Evolutionary conservation across 1,140 invertebrate genomes (phyloP).

Genomic region (Latrodectus geometricus): DNA sequence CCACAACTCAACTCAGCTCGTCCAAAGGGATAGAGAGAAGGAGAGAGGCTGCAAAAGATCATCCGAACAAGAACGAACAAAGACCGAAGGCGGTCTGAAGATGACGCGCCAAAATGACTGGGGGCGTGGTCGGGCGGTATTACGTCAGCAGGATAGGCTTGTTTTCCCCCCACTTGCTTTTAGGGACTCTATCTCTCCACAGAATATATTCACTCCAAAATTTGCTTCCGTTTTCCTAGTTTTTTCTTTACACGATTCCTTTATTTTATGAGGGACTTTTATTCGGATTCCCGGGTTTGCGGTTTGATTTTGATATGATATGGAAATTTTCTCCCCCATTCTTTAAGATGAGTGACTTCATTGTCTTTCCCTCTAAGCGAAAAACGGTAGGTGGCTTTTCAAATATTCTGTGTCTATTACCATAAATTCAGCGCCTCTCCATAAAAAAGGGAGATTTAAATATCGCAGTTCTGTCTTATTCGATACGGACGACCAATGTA

Average conservation of each 20-base stretch:
- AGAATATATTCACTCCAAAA: neutral
- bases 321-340: slow-evolving; percentile 14
- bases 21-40: neutral
- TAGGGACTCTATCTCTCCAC: slow-evolving; percentile 16
- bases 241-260: neutral
- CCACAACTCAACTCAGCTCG: slow-evolving; percentile 9
- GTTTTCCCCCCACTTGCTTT: slow-evolving; percentile 7
- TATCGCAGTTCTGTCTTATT: slow-evolving; percentile 23
- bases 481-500: neutral
- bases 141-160: slow-evolving; percentile 47
- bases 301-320: slow-evolving; percentile 13
- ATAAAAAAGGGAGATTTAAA: slow-evolving; percentile 14
- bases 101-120: slow-evolving; percentile 52
- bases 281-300: neutral
- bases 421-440: slow-evolving; percentile 10
- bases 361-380: neutral
- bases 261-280: slow-evolving; percentile 19
- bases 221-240: slow-evolving; percentile 4
- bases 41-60: neutral
- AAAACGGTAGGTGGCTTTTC: neutral
- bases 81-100: slow-evolving; percentile 53
- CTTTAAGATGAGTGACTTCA: neutral
- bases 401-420: slow-evolving; percentile 32
- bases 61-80: slow-evolving; percentile 25
- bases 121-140: slow-evolving; percentile 48